phyloP scores from a whole-genome alignment of 2,113 vertebrate genomes.

The Variabilichromis moorii region DNA sequence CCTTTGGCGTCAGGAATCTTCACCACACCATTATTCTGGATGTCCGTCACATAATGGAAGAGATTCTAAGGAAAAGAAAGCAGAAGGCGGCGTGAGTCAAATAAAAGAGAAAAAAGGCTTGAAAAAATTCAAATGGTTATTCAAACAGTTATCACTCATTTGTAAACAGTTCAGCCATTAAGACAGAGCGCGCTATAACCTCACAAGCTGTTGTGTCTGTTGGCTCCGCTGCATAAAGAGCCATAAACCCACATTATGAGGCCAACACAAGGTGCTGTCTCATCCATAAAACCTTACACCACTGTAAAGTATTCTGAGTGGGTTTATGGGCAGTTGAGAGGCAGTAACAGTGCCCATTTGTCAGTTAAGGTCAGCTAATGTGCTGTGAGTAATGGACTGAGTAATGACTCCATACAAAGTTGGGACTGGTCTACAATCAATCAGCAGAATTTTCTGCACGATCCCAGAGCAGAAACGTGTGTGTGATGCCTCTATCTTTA shows the following conservation, averaged over 20 bases:
- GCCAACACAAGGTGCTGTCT: neutral
- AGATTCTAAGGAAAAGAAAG: slow-evolving; percentile 76
- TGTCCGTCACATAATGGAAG: slow-evolving; percentile 96
- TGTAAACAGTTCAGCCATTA: neutral
- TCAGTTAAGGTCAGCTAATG: slow-evolving; percentile 28
- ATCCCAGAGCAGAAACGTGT: neutral
- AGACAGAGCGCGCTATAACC: neutral
- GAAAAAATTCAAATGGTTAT: neutral
- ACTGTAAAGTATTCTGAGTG: slow-evolving; percentile 18
- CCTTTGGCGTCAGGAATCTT: slow-evolving; percentile 97
- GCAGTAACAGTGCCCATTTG: slow-evolving; percentile 30
- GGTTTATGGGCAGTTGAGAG: slow-evolving; percentile 34
- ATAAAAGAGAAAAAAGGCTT: neutral
- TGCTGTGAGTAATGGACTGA: slow-evolving; percentile 39
- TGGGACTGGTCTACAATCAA: slow-evolving; percentile 12
- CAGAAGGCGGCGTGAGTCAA: neutral
- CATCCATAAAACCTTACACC: neutral
- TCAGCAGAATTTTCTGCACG: neutral
- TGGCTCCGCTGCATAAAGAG: neutral
- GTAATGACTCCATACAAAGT: slow-evolving; percentile 9
- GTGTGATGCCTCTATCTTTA: neutral
- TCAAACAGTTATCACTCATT: neutral
- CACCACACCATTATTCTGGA: slow-evolving; percentile 93
- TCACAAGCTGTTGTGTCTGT: neutral
- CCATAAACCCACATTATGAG: slow-evolving; percentile 17